Evolutionary conservation across 2,113 vertebrate genomes (phyloP), one percentile per base, ranked within the genome.

Genomic region (Podocnemis expansa): DNA sequence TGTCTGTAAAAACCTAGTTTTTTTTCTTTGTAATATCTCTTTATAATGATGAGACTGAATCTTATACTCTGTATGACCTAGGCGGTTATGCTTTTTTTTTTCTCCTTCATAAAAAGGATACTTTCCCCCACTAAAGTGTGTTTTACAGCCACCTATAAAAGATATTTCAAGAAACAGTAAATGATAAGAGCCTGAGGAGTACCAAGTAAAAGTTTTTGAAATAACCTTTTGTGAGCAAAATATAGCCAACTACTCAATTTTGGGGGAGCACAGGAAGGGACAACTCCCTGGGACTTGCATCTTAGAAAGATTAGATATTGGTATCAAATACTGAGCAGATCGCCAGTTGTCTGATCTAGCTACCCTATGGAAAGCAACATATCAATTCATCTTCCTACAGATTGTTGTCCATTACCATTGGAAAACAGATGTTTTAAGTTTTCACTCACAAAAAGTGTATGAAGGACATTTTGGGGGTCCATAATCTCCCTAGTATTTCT

Each of bases 391-490:
- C 31, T 19, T 60, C 83, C 9, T 13, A 8, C 47, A 84, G 43
- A 45, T 0, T 19, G 54, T 29, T 88, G 45, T 45, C 17, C 38
- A 27, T 41, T 87, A 54, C 49, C 12, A 82, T 54, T 63, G 87
- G 51, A 94, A 94, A 86, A 93, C 49, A 91, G 54, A 93, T 13
- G 38, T 54, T 8, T 12, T 45, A 70, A 87, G 67, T 87, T 96
- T 94, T 54, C 24, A 89, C 75, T 88, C 47, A 95, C 88, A 78
- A 96, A 93, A 94, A 84, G 13, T 95, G 51, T 41, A 93, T 90
- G 73, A 96, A 84, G 52, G 55, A 90, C 95, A 87, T 55, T 92
- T n/a, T 94, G 96, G 73, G 54, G 91, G 79, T 96, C 51, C 3
- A 11, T 79, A 92, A 97, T 93, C 47, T 90, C 54, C 34, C 75